Evolutionary conservation across 2,888 invertebrate genomes (phyloP), one percentile per base, ranked within the genome.

Genomic region (Agrochola lota): DNA sequence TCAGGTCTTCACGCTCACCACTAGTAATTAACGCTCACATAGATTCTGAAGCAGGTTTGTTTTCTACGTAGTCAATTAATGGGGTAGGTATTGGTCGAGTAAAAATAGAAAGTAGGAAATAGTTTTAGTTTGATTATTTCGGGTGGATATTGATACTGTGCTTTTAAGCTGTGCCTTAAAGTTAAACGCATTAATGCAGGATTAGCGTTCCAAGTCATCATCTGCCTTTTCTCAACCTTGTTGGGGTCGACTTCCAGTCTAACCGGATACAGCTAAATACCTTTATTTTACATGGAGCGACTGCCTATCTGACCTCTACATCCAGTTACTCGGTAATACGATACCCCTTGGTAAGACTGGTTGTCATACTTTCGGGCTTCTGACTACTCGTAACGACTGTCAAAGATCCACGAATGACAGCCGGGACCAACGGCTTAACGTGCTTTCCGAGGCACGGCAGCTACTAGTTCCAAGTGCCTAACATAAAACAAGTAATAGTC

Each of bases 11-110:
- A 43, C 67, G 40, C 55, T 75, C 62, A 68, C 73, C 40, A 68
- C 68, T 74, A 75, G 63, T 75, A 76, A 84, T 82, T 74, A 79
- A 83, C 71, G 55, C 70, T 83, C 64, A 85, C 71, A 60, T 75
- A 64, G 35, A 81, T 77, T 74, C 40, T 67, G 23, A 49, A 55
- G 26, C 2, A 20, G 59, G 71, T 70, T 75, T 72, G 59, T 71
- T 83, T 77, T 77, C 70, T 57, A 55, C 26, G 57, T 70, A 67
- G 46, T 26, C 35, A 75, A 75, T 80, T 64, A 71, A 69, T 71
- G 57, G 46, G 20, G 9, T 68, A 80, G 20, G 9, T 68, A 80
- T 68, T 40, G 46, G 57, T 15, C 11, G 20, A 74, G 35, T 23
- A 9, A 59, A 68, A 69, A 78, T 66, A 66, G 20, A 40, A 55